Base-by-base conservation (phyloP, 37 sponge, comb jelly and placozoan species). In the Ianthella basta region DNA sequence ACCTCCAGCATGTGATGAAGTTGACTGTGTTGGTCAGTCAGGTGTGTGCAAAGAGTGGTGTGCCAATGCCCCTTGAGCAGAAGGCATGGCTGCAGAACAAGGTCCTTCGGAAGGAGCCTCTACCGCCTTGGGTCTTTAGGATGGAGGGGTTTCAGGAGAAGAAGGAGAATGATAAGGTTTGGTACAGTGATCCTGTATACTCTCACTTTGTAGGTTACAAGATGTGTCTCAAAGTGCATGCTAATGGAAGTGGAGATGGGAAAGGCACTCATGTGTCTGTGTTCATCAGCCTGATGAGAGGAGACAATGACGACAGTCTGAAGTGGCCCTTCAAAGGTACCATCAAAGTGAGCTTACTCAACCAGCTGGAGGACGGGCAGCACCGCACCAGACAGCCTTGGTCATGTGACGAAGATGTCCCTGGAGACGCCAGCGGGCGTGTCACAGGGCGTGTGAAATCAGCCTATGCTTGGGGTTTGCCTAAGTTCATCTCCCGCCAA, bases 281-380 rank as follows among this genome's bases (percentile, higher is more conserved):
- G 24, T n/a, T 6, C 4, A 10, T 61, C 64, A 13, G 13, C 14
- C 24, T 61, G 27, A 61, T 61, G 64, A 4, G 29, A 27, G 64
- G 64, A 29, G 64, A 61, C 24, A 61, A 61, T 61, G 64, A 61
- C 10, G 64, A 61, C 29, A 61, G 10, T 61, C 64, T 61, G 2
- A n/a, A 27, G 24, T 61, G 64, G 64, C 64, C 64, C 29, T 61
- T 61, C 64, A 61, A n/a, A 61, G 64, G 64, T 5, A n/a, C 27
- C 24, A 61, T 61, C 64, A 61, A 29, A 61, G 64, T 61, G 27
- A 61, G 64, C 29, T 12, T 61, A 12, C 64, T 61, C 27, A 61
- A 61, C 10, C 64, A 61, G 64, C 64, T 61, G 24, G 27, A 61
- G 64, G 27, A n/a, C 5, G 29, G 24, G 64, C 27, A 27, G 29